Base-by-base conservation (phyloP, 2,113 vertebrate species). In the Fukomys damarensis region DNA sequence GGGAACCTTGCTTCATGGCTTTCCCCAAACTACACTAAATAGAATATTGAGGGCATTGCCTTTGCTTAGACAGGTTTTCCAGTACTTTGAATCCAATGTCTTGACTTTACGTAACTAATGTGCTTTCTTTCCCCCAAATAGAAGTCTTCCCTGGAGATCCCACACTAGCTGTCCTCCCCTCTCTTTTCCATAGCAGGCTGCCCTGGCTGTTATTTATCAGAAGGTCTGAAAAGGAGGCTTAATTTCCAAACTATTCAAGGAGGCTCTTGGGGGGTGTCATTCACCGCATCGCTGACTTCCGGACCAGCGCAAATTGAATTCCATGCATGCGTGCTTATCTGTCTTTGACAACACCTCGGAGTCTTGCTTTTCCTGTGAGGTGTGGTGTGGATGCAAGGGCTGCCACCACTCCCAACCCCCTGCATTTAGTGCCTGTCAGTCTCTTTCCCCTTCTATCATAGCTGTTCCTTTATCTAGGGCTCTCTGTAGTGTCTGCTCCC, bases 251-350 rank as follows among this genome's bases (percentile, higher is more conserved):
- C 81, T 79, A 72, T 90, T 86, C 91, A 82, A 94, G 77, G 66
- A 96, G 54, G 89, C 89, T 96, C 93, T 95, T 91, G 92, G 89
- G 95, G 87, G 46, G 91, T 94, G 94, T 97, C 97, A 83, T 93
- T 96, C 95, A 79, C 49, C 68, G 93, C 65, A 80, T 77, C 1
- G 1, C 93, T 95, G 91, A 95, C 89, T 96, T 87, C 58, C 66
- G 89, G 86, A 93, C 91, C 93, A 93, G 97, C 93, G 89, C 96
- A 96, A 94, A 97, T 96, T 96, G 95, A 97, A 96, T 96, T 95
- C 85, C 66, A 95, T 74, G 97, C 97, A 61, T 88, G 97, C 26
- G 1, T 72, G 96, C 95, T 96, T 96, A 95, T 97, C 97, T 96
- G 93, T 52, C 86, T 96, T 59, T 95, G 91, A 86, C 95, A 97